A percentile compares a stretch with the other conserved stretches of the same genome.
phyloP scores from a whole-genome alignment of 2,888 invertebrate genomes.

The Amphipoea oculea region DNA sequence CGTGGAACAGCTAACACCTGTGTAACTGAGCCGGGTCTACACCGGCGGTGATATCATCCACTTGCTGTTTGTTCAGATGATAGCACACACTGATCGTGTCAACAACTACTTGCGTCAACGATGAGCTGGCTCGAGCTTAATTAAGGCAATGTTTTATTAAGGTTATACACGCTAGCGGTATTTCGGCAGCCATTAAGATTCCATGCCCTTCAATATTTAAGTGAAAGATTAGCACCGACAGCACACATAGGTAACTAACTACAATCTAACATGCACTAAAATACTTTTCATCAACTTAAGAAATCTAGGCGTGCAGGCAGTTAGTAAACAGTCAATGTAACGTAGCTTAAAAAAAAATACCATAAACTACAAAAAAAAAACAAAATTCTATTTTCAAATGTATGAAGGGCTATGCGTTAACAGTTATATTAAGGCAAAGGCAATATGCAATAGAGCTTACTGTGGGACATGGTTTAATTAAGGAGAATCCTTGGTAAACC shows the following conservation, averaged over 20 bases:
- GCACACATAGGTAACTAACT: not conserved
- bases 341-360: not conserved
- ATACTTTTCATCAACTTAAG: not conserved
- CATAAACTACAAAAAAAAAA: not conserved
- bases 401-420: not conserved
- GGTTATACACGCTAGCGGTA: not conserved
- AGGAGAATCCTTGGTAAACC: slow-evolving; percentile 38
- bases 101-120: slow-evolving; percentile 80
- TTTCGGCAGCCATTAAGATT: not conserved
- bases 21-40: slow-evolving; percentile 64
- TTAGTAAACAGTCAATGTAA: not conserved
- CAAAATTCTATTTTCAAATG: not conserved
- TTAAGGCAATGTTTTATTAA: slow-evolving; percentile 72
- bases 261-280: not conserved
- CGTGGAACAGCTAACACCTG: slow-evolving; percentile 68
- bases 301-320: not conserved
- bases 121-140: slow-evolving; percentile 74
- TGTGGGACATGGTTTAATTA: slow-evolving; percentile 53
- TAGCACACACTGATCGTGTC: slow-evolving; percentile 71
- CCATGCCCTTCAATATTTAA: not conserved
- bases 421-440: slow-evolving; percentile 29
- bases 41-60: slow-evolving; percentile 81
- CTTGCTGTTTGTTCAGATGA: slow-evolving; percentile 81
- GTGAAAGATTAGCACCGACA: not conserved
- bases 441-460: slow-evolving; percentile 37